Base-by-base conservation (phyloP, 2,888 invertebrate genomes). In the Callinectes sapidus region DNA sequence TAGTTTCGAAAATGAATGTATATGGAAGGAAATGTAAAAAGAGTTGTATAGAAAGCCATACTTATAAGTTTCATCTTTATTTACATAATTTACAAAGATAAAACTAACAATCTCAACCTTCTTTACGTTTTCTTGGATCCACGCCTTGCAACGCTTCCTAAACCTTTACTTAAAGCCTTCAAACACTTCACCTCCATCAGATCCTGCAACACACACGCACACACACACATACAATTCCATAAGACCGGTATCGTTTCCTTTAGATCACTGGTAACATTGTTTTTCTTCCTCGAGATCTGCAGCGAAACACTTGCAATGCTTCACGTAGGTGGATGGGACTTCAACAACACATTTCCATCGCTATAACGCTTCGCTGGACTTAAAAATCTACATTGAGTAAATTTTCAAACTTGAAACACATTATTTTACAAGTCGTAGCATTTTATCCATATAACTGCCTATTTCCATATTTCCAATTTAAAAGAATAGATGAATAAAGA, bases 141-240 rank as follows among this genome's bases (percentile, higher is more conserved):
- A n/a, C n/a, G 13, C n/a, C n/a, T 71, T 28, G 10, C 28, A 71
- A 71, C 28, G 23, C 61, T 61, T 61, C 18, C 23, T 48, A 48
- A 61, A 71, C n/a, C 71, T 71, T 28, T 10, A 71, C n/a, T 71
- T n/a, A 71, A 10, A 71, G 28, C 71, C 71, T 71, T 71, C 28
- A 18, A 71, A 6, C 71, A 71, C 28, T 71, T 28, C 61, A 61
- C 1, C 71, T 71, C 39, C 39, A 39, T 39, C 71, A 71, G n/a
- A n/a, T 71, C 71, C 71, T 71, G 71, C 71, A 71, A 71, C 71
- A 71, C 71, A 71, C 71, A 71, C 71, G 28, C 71, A 71, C 71
- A 71, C 89, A 89, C 66, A 32, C 66, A 61, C 61, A 55, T 18
- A 66, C 28, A 35, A 35, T 61, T 61, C 14, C 71, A 39, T 35